Evolutionary conservation across 2,888 invertebrate genomes (phyloP), one percentile per base, ranked within the genome.

Genomic region (Pollenia labialis): DNA sequence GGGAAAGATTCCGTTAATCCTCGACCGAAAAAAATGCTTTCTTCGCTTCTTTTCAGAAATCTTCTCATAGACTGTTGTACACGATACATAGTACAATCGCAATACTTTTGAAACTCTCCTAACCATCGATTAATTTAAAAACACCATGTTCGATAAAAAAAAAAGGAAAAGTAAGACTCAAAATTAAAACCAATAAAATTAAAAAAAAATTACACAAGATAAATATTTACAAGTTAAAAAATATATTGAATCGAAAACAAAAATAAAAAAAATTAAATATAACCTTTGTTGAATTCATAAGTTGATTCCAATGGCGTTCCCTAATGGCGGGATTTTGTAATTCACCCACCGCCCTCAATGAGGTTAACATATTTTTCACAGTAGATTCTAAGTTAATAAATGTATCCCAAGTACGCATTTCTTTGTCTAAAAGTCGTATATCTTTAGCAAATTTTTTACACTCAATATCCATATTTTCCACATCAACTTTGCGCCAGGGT

Each of bases 391-490:
- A 94, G 71, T 96, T 97, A 0, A 95, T 94, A 91, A 98, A 99
- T 0, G 98, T 97, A 91, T 98, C 98, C 99, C 99, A 99, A 85
- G 94, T 94, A 90, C 98, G 95, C 97, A 99, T 98, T 94, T 99
- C 99, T 92, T 99, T 99, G 92, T 99, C 99, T 90, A 99, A 93
- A 75, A 97, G 95, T 91, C 97, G 95, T 81, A 98, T 97, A 93
- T 98, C 98, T 94, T 99, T 99, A 2, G 98, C 97, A 93, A 99
- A 99, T 92, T 98, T 98, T 93, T 99, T 99, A 93, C 99, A 99
- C 93, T 99, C 99, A 89, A 99, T 97, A 91, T 99, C 99, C 98
- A 99, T 99, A 91, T 98, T 98, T 94, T 99, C 99, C 56, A 99
- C 98, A 91, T 99, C 98, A 86, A 99, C 98, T 92, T 98, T 97